These are phyloP conservation scores for Antedon mediterranea DNA, from an alignment of 53 echinoderm and acorn worm species.

Conservation along the genomic window DNA sequence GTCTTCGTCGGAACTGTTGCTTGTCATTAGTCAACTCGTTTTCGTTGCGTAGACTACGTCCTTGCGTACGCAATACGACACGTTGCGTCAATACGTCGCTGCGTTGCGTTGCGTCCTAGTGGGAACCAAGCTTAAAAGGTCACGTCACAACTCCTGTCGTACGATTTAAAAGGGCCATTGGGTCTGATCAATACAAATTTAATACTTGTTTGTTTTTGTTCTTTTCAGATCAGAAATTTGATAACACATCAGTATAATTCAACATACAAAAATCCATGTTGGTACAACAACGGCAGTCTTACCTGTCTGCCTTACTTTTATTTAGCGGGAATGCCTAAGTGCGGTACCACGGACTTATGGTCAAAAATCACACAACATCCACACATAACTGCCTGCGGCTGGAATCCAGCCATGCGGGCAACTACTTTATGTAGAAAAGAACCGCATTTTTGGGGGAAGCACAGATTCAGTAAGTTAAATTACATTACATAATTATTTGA, in stretches of 20 bases:
- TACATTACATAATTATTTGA: not conserved
- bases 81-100: no score
- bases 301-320: not conserved
- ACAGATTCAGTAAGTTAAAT: not conserved
- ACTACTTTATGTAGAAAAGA: not conserved
- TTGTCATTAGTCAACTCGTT: no score
- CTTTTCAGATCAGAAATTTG: not conserved
- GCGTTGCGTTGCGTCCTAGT: no score
- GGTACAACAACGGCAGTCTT: not conserved
- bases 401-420: not conserved
- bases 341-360: not conserved
- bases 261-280: not conserved
- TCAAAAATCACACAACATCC: not conserved
- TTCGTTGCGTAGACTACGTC: no score
- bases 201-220: not conserved
- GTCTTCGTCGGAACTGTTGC: no score
- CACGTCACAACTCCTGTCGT: no score
- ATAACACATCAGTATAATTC: not conserved
- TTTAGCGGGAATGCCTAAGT: not conserved
- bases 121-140: no score
- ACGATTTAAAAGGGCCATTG: no score
- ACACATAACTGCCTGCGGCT: not conserved
- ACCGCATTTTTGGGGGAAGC: not conserved
- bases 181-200: no score
- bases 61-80: no score